Evolutionary conservation across 2,888 invertebrate genomes (phyloP).

Genomic region (Synanthedon andrenaeformis): DNA sequence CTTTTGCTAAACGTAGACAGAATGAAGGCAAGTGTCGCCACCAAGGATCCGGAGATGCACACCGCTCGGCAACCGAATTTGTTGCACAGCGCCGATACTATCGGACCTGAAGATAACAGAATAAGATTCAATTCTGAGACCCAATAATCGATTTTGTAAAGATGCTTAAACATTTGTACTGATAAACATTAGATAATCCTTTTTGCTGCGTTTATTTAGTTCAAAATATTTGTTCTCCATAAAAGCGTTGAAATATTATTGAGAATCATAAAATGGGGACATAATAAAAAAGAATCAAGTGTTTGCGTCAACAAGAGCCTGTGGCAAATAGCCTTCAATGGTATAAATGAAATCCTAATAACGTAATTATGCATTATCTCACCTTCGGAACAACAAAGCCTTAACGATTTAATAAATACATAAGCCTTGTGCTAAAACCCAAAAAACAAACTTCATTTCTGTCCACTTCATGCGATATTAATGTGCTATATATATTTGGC

Average conservation of each 20-base stretch:
- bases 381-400: neutral
- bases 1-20: slow-evolving; percentile 88
- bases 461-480: slow-evolving; percentile 1
- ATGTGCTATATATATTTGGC: neutral
- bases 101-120: slow-evolving; percentile 75
- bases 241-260: no score
- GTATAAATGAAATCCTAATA: no score
- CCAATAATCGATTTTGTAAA: no score
- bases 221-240: no score
- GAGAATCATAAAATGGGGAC: no score
- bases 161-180: neutral
- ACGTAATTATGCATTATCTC: no score
- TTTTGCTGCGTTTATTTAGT: slow-evolving; percentile 2
- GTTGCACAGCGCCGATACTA: slow-evolving; percentile 96
- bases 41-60: slow-evolving; percentile 90
- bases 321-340: no score
- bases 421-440: slow-evolving; percentile 32
- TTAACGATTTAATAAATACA: neutral
- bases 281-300: no score
- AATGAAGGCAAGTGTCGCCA: slow-evolving; percentile 87
- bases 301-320: no score
- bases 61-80: slow-evolving; percentile 95
- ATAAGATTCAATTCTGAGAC: slow-evolving; percentile 1
- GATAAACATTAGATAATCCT: neutral
- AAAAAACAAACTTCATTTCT: slow-evolving; percentile 19